These are phyloP conservation scores for Monomorium pharaonis DNA, from an alignment of 1,140 invertebrate genomes.

Conservation along the genomic window DNA sequence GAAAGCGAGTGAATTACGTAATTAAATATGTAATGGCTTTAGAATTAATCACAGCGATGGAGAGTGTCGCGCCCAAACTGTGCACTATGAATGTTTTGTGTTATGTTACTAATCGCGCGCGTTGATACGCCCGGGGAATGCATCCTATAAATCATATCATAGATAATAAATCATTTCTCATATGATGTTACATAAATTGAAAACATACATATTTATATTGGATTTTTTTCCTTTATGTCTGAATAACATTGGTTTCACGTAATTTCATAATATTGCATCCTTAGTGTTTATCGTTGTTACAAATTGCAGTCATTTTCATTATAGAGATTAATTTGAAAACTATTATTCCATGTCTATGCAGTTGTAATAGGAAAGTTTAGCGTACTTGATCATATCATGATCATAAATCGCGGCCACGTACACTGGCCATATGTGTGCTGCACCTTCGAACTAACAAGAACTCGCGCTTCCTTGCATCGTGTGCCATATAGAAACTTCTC, in stretches of 20 bases:
- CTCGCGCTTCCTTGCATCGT: slow-evolving; percentile 67
- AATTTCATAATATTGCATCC: neutral
- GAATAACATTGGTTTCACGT: neutral
- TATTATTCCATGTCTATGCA: slow-evolving; percentile 1
- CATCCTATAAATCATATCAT: slow-evolving; percentile 49
- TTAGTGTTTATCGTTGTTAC: neutral
- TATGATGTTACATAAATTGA: neutral
- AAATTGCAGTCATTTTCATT: neutral
- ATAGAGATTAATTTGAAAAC: neutral
- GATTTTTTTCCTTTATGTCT: neutral
- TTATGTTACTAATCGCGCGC: slow-evolving; percentile 69
- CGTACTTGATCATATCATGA: slow-evolving; percentile 5
- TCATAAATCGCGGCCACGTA: slow-evolving; percentile 33
- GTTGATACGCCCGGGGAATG: slow-evolving; percentile 34
- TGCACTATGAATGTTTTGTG: slow-evolving; percentile 69
- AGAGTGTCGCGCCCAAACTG: slow-evolving; percentile 37
- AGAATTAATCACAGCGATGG: slow-evolving; percentile 40
- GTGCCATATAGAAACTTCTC: slow-evolving; percentile 50
- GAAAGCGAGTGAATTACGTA: slow-evolving; percentile 29
- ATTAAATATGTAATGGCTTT: slow-evolving; percentile 45
- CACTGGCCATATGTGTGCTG: slow-evolving; percentile 58
- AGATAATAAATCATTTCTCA: slow-evolving; percentile 15
- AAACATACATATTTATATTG: neutral
- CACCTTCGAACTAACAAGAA: slow-evolving; percentile 71
- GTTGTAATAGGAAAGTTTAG: slow-evolving; percentile 13